Conservation (phyloP, 1,140 invertebrate genomes). For the Plodia interpunctella region DNA sequence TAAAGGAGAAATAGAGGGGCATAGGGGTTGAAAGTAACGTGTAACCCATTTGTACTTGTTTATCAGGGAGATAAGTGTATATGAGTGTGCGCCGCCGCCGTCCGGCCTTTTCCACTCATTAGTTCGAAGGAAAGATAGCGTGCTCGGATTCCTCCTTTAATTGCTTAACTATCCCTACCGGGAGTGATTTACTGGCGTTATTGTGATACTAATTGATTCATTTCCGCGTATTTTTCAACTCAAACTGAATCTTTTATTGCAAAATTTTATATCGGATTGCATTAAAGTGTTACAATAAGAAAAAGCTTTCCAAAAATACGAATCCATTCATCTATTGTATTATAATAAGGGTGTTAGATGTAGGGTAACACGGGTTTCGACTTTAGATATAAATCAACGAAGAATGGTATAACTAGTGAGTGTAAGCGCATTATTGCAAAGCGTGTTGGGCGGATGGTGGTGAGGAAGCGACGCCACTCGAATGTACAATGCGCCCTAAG, state of each 20-base stretch:
- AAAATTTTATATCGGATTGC: no score
- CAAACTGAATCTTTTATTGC: no score
- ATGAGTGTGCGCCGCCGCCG: constrained; percentile 43
- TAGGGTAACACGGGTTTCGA: constrained; percentile 56
- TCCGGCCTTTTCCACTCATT: constrained; percentile 50
- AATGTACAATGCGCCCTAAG: constrained; percentile 63
- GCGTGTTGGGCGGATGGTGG: constrained; percentile 31
- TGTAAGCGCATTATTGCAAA: constrained; percentile 68
- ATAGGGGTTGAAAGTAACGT: constrained; percentile 47
- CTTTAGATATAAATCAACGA: constrained; percentile 54
- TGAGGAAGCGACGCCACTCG: constrained; percentile 42
- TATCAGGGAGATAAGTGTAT: constrained; percentile 59
- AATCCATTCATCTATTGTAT: constrained; percentile 28
- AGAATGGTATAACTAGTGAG: constrained; percentile 59
- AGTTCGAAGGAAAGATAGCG: constrained; percentile 55
- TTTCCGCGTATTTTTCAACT: not conserved
- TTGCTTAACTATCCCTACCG: constrained; percentile 49
- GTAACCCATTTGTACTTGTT: constrained; percentile 67
- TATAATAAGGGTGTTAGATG: constrained; percentile 42
- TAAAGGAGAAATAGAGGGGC: constrained; percentile 50
- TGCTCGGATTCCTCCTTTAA: constrained; percentile 51
- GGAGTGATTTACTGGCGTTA: constrained; percentile 42
- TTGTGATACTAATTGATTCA: constrained; percentile 33
- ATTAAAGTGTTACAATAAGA: not conserved
- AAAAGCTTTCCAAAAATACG: constrained; percentile 8